Conservation (phyloP, 2,797 vertebrate genomes). For the Pantherophis alleghaniensis region DNA sequence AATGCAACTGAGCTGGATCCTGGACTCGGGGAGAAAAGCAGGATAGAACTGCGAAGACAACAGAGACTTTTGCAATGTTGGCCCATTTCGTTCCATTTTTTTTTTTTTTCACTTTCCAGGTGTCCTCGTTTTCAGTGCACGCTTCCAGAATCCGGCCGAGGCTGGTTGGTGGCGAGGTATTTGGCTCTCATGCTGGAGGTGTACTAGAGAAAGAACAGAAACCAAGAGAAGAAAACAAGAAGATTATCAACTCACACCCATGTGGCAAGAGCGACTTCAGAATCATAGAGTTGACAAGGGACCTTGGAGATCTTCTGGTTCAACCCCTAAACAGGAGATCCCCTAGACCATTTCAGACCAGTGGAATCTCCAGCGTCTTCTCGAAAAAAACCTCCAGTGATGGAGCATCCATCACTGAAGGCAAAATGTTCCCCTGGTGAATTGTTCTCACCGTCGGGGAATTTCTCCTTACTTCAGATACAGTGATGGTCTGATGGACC, state of each 20-base stretch:
- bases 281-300: neutral
- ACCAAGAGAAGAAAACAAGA: conserved; percentile 32
- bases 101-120: conserved; percentile 29
- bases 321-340: neutral
- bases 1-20: conserved; percentile 73
- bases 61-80: conserved; percentile 60
- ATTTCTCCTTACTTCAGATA: neutral
- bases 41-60: conserved; percentile 55
- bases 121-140: conserved; percentile 73
- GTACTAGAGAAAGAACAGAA: conserved; percentile 81
- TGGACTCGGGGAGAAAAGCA: conserved; percentile 52
- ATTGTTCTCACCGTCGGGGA: neutral
- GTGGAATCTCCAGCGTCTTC: fast-evolving
- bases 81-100: conserved; percentile 64
- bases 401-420: neutral
- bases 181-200: conserved; percentile 99
- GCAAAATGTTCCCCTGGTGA: neutral
- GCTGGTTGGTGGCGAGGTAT: conserved; percentile 94
- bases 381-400: no score
- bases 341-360: neutral
- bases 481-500: neutral
- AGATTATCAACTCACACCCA: conserved; percentile 33
- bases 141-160: conserved; percentile 83
- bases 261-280: neutral
- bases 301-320: neutral